Evolutionary conservation across 1,140 invertebrate genomes (phyloP).

Genomic region (Drosophila ambigua): DNA sequence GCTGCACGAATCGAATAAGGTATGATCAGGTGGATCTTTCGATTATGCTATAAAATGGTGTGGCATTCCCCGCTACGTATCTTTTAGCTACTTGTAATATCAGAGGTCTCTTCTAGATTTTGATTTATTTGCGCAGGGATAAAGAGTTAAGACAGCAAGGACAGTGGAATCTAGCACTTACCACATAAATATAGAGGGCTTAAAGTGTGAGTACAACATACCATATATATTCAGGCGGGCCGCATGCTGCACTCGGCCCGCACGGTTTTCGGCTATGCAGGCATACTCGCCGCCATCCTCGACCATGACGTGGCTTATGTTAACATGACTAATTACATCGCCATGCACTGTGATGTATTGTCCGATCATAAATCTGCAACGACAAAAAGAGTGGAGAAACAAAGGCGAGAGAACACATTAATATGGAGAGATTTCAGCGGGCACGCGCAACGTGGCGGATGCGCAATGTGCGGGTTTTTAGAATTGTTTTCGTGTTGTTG

Average conservation of each 20-base stretch:
- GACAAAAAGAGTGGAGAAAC: constrained; percentile 19
- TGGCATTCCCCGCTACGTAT: too few relatives aligned
- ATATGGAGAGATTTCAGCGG: constrained; percentile 54
- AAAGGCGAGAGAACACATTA: constrained; percentile 59
- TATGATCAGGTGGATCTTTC: too few relatives aligned
- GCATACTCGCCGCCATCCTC: constrained; percentile 95
- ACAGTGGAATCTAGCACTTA: too few relatives aligned
- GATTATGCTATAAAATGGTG: neutral
- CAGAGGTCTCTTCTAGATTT: too few relatives aligned
- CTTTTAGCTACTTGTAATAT: too few relatives aligned
- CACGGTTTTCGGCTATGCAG: constrained; percentile 91
- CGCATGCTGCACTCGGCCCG: constrained; percentile 90
- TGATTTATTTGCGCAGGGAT: neutral
- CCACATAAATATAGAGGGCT: neutral
- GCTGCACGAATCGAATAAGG: too few relatives aligned
- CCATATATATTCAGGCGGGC: constrained; percentile 94
- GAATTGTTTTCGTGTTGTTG: constrained; percentile 42
- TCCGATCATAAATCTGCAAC: constrained; percentile 90
- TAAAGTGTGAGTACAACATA: constrained; percentile 84
- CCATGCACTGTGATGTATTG: constrained; percentile 92
- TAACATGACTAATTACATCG: constrained; percentile 94
- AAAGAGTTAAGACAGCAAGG: too few relatives aligned
- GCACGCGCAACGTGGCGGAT: constrained; percentile 46
- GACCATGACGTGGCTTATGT: constrained; percentile 92
- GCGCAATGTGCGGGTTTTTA: constrained; percentile 55